Evolutionary conservation across 1,140 invertebrate species (phyloP), one percentile per base, ranked within the genome.

Genomic region (Globodera rostochiensis): DNA sequence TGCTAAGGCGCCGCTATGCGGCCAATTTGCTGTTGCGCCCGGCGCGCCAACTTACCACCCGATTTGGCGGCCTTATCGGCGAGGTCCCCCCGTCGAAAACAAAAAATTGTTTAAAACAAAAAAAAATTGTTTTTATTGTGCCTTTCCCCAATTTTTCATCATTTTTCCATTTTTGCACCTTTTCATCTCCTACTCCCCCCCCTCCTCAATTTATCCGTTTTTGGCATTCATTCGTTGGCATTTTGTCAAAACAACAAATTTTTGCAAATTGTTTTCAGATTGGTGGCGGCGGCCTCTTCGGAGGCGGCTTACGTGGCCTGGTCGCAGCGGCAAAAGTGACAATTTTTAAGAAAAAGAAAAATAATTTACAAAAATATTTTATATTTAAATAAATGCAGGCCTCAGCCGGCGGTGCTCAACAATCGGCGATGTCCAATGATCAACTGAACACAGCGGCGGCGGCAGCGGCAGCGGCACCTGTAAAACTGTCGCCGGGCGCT

Each of bases 201-300:
- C 53, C n/a, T 57, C 36, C n/a, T 11, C 49, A 8, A 69, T 80
- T 82, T 80, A 64, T n/a, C 50, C 21, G 19, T 45, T 78, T 75
- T 83, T 70, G 36, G 47, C 57, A 15, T 80, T 21, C 45, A n/a
- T 66, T 53, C 5, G 45, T 73, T 83, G 47, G n/a, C 19, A 73
- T 67, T 25, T 79, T 69, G 36, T 8, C 7, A 64, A 13, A 64
- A 19, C 84, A n/a, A n/a, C 36, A 64, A 13, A 9, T 70, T 83
- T 49, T 82, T 60, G 47, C n/a, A 74, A 74, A 74, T 64, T 36
- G 3, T 36, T 81, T 86, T 67, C 64, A 89, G 88, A 85, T 89
- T 80, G 87, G 88, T 19, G 87, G 87, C 60, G 88, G 86, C 60
- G 87, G 88, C 50, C 75, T 88, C 15, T 89, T 89, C 66, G 84